Base-by-base conservation (phyloP, 2,888 invertebrate species). In the Apoda limacodes region DNA sequence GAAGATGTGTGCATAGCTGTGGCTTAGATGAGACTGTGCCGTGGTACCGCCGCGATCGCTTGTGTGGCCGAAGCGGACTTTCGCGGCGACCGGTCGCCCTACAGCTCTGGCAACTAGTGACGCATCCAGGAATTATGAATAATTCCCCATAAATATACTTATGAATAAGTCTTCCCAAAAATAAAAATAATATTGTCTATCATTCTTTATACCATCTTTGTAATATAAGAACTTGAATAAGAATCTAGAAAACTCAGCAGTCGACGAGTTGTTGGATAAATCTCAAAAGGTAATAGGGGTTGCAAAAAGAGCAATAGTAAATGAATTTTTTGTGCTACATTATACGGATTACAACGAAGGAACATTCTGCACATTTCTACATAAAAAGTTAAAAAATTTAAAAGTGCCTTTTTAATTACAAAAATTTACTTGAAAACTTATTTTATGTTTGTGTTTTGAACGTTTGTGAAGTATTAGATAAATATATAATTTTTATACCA, bases 1-100 rank as follows among this genome's bases (percentile, higher is more conserved):
- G 76, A 78, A 62, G 80, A 80, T 80, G 80, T 60, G 68, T 72
- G 65, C 80, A 76, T 78, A 76, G 76, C 80, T 68, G 68, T 63
- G 70, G 80, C 68, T 78, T 76, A 76, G 72, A 76, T 68, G 76
- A 75, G 80, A 80, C 80, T 80, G 80, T 78, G 71, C 64, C 67
- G 61, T 53, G 63, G 58, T 63, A 55, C 63, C 64, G 70, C 68
- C 63, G 53, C 69, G 61, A 56, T 58, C 67, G 66, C 63, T 67
- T 60, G 69, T 66, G 66, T 67, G 63, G 63, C 70, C 70, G 55
- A 48, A 52, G 60, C 55, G 70, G 74, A 78, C 78, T 76, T 74
- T 74, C 78, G 78, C 76, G 74, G 75, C 78, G 72, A 80, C 76
- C 72, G 66, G 75, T 78, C 74, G 78, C 74, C 74, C 76, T 65